A percentile compares a stretch with the other conserved stretches of the same genome.
Conservation (phyloP, 2,888 invertebrate genomes). For the Dusona sp. region DNA sequence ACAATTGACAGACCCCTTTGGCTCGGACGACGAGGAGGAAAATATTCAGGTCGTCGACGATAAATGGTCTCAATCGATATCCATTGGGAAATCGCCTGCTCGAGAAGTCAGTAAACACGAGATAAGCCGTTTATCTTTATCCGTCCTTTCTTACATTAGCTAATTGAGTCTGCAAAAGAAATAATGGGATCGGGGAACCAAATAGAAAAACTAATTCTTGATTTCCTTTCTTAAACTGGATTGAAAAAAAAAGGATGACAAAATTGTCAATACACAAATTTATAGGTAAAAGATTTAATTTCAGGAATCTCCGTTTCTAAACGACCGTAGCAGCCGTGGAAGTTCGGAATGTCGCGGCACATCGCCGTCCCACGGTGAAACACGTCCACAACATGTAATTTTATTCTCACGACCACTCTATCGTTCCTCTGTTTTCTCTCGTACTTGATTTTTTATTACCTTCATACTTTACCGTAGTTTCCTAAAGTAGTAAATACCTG, state of each 20-base stretch:
- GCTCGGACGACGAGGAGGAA: conserved; percentile 91
- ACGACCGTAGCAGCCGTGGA: conserved; percentile 80
- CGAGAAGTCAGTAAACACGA: conserved; percentile 82
- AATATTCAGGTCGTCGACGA: conserved; percentile 83
- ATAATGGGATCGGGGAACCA: not conserved
- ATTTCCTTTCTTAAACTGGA: not conserved
- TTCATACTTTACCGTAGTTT: conserved; percentile 14
- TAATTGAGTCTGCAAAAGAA: not conserved
- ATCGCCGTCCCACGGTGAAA: conserved; percentile 80
- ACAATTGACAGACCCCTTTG: conserved; percentile 95
- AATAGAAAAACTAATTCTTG: not conserved
- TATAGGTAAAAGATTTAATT: conserved; percentile 19
- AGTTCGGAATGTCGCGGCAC: conserved; percentile 81
- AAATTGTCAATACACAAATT: not conserved
- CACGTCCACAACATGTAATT: conserved; percentile 82
- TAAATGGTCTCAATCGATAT: conserved; percentile 81
- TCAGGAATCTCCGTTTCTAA: conserved; percentile 77
- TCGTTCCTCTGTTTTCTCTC: not conserved
- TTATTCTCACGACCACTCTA: conserved; percentile 37
- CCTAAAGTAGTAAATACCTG: conserved; percentile 19
- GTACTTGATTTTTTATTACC: not conserved
- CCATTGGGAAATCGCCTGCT: conserved; percentile 80
- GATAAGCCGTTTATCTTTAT: conserved; percentile 64
- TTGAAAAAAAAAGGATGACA: not conserved
- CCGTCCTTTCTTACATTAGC: conserved; percentile 6